Conservation (phyloP, 2,797 vertebrate species). For the Clarias platycephalus region DNA sequence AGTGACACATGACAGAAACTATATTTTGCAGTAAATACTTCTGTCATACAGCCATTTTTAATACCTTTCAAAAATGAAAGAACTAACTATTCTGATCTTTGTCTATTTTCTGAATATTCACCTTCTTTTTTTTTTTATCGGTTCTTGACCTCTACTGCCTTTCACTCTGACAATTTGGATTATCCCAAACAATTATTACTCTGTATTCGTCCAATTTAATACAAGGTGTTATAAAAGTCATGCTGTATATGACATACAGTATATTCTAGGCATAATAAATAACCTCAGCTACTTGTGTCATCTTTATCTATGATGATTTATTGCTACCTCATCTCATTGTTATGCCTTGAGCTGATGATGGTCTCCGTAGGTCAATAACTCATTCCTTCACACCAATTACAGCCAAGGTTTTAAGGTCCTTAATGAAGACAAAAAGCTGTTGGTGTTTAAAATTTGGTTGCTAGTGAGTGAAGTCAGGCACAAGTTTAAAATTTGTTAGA, state of each 20-base stretch:
- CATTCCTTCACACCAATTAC: conserved; percentile 39
- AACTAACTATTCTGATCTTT: background rate
- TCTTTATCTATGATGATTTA: conserved; percentile 61
- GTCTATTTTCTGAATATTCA: background rate
- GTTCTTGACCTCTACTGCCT: background rate
- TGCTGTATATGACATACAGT: conserved; percentile 66
- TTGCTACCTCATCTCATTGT: conserved; percentile 47
- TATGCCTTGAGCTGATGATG: conserved; percentile 51
- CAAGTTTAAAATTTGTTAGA: conserved; percentile 22
- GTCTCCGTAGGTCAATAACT: conserved; percentile 35
- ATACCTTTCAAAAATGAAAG: background rate
- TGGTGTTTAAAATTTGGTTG: conserved; percentile 25
- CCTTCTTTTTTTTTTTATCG: background rate
- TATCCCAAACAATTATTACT: background rate
- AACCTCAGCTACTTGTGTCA: conserved; percentile 53
- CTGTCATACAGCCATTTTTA: background rate
- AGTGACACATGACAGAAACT: background rate
- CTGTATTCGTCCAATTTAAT: background rate
- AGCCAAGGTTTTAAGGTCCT: conserved; percentile 35
- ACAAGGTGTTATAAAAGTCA: conserved; percentile 61
- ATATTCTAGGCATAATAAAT: conserved; percentile 51
- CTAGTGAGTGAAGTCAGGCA: conserved; percentile 10
- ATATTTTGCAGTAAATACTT: background rate
- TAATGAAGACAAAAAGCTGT: conserved; percentile 35
- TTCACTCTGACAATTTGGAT: background rate